Evolutionary conservation across 2,888 invertebrate species (phyloP), one percentile per base, ranked within the genome.

Genomic region (Pseudococcus jackbeardsleyi): DNA sequence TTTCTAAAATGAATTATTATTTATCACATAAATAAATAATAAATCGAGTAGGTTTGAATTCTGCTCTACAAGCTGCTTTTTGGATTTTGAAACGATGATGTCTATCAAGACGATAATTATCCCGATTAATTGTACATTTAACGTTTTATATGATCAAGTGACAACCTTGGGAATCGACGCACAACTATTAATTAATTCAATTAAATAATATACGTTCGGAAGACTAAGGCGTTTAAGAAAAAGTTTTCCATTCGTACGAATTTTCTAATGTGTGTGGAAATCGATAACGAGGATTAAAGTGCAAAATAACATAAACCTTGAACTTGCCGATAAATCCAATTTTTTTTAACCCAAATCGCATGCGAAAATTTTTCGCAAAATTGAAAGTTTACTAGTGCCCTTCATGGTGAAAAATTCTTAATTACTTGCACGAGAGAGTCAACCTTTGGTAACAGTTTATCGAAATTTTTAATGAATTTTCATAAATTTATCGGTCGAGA

Each of bases 141-240:
- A 12, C 46, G 46, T 46, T 82, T 46, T 19, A 12, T 42, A 42
- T 19, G 79, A 82, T 82, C 79, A 82, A 82, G 46, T 46, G 79
- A 82, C 79, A 82, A 46, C 79, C 79, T 82, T 82, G 79, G 46
- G 3, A 82, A 82, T 82, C 19, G 79, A 77, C n/a, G 77, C 9
- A 77, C 26, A 82, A 82, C 79, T 42, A 82, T 82, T 64, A 82
- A 82, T 82, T 82, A 82, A 82, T 82, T 82, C 79, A 46, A 82
- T 82, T 33, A 82, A 82, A 82, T 46, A 17, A 46, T 46, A 46
- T 46, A 46, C 46, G 46, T 46, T 46, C 42, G 26, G 46, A 46
- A 82, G n/a, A 42, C 15, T 33, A 77, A 15, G 33, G 79, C 9
- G 11, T 42, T 82, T 19, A 12, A 72, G 33, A 72, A 72, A 79